phyloP scores from a whole-genome alignment of 2,113 vertebrate species.

The Hippopotamus amphibius region DNA sequence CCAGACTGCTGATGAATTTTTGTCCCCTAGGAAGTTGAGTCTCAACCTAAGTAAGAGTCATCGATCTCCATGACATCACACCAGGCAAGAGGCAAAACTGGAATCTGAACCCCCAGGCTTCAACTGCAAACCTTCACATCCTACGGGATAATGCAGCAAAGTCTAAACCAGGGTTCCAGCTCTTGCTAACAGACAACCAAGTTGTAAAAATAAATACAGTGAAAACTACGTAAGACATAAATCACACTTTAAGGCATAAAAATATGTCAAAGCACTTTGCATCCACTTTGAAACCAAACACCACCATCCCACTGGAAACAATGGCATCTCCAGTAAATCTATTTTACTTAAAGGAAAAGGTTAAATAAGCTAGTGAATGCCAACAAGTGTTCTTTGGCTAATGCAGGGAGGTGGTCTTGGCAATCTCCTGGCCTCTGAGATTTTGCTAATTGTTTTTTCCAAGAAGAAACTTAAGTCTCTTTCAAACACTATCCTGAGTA shows the following conservation, averaged over 20 bases:
- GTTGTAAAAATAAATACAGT: slow-evolving; percentile 56
- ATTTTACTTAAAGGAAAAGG: slow-evolving; percentile 44
- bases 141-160: not conserved
- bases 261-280: slow-evolving; percentile 6
- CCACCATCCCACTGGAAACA: slow-evolving; percentile 33
- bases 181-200: not conserved
- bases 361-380: slow-evolving; percentile 54
- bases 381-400: slow-evolving; percentile 47
- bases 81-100: not conserved
- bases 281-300: slow-evolving; percentile 61
- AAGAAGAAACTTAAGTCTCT: slow-evolving; percentile 54
- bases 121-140: not conserved
- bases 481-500: slow-evolving; percentile 8
- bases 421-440: slow-evolving; percentile 18
- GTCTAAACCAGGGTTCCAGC: not conserved
- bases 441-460: slow-evolving; percentile 64
- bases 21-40: not conserved
- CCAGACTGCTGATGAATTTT: not conserved
- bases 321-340: slow-evolving; percentile 1
- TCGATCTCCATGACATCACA: not conserved
- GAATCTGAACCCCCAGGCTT: not conserved
- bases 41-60: not conserved
- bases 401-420: slow-evolving; percentile 1
- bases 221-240: slow-evolving; percentile 11
- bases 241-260: slow-evolving; percentile 57